Evolutionary conservation across 23 tunicate species (phyloP), one percentile per base, ranked within the genome.

Genomic region (Halocynthia roretzi): DNA sequence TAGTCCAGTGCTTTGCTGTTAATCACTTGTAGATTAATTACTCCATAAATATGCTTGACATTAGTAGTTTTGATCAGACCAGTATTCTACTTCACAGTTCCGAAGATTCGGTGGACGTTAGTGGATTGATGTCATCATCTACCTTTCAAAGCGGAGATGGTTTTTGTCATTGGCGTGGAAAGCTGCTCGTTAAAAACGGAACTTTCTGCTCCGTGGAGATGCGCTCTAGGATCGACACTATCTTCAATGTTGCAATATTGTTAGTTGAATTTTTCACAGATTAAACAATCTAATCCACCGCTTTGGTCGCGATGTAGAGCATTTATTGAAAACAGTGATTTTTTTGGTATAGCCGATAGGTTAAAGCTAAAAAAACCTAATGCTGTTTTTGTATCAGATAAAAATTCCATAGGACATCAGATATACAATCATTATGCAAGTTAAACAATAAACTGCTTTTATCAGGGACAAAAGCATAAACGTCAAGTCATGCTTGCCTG

Each of bases 151-250:
- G 44, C 23, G 78, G 31, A 8, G 56, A 18, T 56, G 62, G 78
- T 52, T 84, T 80, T 53, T 63, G 83, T 75, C 77, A 85, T 68
- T 89, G 96, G 96, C 70, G 75, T 21, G 96, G 96, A 40, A 83
- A 83, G 71, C 53, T 89, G 9, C 67, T 84, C 56, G 96, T 89
- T 8, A 89, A 83, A 68, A 87, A 83, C 5, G 96, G 96, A 31
- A 62, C 75, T 22, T 89, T 84, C 55, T 89, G 96, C 66, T 22
- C 80, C 56, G 88, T 89, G 53, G 78, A 80, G 77, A 68, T 89
- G 44, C 61, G 64, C 8, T 65, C 96, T 11, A 82, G 80, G n/a
- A 52, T 79, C 49, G 88, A 89, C 80, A 67, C 85, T 6, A 88
- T 87, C 11, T 75, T 72, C 54, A 89, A 89, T 51, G 75, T 85